Base-by-base conservation (phyloP, 2,113 vertebrate genomes). In the Jaculus jaculus region DNA sequence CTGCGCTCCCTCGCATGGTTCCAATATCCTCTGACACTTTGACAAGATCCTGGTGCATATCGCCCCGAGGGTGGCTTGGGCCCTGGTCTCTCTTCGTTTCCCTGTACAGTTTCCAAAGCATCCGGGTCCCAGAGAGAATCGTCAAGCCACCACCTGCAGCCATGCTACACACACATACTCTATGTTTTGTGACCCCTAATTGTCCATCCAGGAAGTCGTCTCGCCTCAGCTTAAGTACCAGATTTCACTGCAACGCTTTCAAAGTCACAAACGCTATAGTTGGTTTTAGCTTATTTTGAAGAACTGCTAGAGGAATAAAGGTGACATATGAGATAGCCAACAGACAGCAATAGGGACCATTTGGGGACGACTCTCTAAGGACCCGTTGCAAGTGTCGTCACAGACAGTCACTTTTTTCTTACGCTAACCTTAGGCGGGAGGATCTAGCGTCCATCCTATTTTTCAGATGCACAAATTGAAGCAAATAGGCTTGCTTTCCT, bases 21-120 rank as follows among this genome's bases (percentile, higher is more conserved):
- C 93, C 93, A 95, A 96, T 95, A 95, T 95, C 95, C 92, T 95
- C 60, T 65, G 93, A 93, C 94, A 90, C 79, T 82, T 68, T n/a
- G 88, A 13, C 93, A 85, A 32, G 92, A 75, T 92, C 72, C 93
- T 87, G 95, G 93, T 69, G 39, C 93, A 79, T 39, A 91, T 96
- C 96, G 63, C 81, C 54, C 54, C 1, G 4, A 37, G 60, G 47
- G n/a, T 32, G 69, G 69, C 34, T 30, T 3, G n/a, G 78, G 39
- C 63, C 16, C 54, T 23, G n/a, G 42, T 37, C 68, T 28, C 90
- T 37, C 68, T 10, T 3, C 1, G 7, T 47, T 61, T 79, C 81
- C 61, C 87, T 3, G 5, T 15, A 20, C 87, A 42, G 51, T 61
- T 77, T 71, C 84, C 7, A 0, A 23, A 4, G 37, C 78, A 21